A percentile compares a stretch with the other conserved stretches of the same genome.
phyloP scores from a whole-genome alignment of 2,797 vertebrate species.

The Macropus fuliginosus region DNA sequence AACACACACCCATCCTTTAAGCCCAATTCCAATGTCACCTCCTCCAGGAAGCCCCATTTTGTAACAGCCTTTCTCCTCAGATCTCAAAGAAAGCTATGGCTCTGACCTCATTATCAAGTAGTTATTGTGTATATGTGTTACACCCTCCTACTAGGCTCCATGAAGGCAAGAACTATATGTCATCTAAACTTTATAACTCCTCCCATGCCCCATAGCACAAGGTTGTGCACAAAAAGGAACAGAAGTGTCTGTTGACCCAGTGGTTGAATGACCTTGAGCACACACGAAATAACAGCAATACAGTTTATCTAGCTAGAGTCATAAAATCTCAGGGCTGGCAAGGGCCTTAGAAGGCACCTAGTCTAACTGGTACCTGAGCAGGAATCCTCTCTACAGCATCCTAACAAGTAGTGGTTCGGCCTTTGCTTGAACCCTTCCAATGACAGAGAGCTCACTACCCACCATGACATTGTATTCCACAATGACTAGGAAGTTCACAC shows the following conservation, averaged over 20 bases:
- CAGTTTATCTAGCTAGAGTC: neutral
- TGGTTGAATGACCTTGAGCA: neutral
- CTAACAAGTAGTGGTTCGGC: no score
- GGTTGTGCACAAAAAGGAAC: neutral
- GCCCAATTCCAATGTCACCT: neutral
- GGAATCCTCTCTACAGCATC: no score
- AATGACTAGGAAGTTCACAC: no score
- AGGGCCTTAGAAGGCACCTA: no score
- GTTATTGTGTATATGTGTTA: neutral
- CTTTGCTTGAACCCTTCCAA: no score
- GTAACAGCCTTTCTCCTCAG: neutral
- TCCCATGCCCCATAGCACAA: constrained; percentile 9
- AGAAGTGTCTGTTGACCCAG: constrained; percentile 23
- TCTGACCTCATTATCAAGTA: neutral
- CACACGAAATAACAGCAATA: neutral
- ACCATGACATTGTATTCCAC: no score
- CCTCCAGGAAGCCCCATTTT: neutral
- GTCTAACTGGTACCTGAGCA: no score
- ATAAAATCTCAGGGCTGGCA: no score
- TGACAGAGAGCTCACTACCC: no score
- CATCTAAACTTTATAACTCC: neutral
- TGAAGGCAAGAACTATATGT: neutral
- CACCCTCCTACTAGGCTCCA: constrained; percentile 4
- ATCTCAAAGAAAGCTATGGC: neutral
- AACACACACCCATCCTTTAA: neutral